phyloP scores from a whole-genome alignment of 2,113 vertebrate genomes.

The Vidua macroura region DNA sequence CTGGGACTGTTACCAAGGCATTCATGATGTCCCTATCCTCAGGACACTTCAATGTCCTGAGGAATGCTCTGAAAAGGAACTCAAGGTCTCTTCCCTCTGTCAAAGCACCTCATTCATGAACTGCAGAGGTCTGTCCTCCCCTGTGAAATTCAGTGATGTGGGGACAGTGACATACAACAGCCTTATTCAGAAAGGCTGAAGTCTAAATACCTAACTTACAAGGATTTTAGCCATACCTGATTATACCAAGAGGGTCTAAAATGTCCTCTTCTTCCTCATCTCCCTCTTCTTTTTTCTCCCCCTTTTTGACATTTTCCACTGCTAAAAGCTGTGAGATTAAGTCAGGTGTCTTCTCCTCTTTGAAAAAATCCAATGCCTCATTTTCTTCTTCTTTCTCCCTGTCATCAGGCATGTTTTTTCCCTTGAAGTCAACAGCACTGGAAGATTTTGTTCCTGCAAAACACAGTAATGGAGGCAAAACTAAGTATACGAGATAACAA shows the following conservation, averaged over 20 bases:
- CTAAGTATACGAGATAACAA: not conserved
- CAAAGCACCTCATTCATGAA: not conserved
- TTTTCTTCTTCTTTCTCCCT: conserved; percentile 52
- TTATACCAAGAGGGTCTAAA: conserved; percentile 81
- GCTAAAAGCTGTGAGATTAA: not conserved
- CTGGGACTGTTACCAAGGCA: not conserved
- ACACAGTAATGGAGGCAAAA: not conserved
- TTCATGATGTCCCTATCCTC: not conserved
- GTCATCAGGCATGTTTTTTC: conserved; percentile 57
- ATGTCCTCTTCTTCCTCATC: conserved; percentile 75
- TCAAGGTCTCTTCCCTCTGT: not conserved
- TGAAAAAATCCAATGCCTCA: conserved; percentile 80
- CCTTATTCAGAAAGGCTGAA: not conserved
- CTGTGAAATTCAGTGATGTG: not conserved
- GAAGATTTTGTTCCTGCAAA: conserved; percentile 74
- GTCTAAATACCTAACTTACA: not conserved
- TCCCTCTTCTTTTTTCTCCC: conserved; percentile 6
- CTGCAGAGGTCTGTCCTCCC: not conserved
- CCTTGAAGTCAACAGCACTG: conserved; percentile 43
- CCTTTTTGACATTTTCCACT: not conserved
- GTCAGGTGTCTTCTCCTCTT: conserved; percentile 57
- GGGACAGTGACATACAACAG: not conserved
- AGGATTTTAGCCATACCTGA: conserved; percentile 69
- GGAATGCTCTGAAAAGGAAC: not conserved
- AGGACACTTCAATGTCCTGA: not conserved